Evolutionary conservation across 2,888 invertebrate genomes (phyloP).

Genomic region (Pasiphila rectangulata): DNA sequence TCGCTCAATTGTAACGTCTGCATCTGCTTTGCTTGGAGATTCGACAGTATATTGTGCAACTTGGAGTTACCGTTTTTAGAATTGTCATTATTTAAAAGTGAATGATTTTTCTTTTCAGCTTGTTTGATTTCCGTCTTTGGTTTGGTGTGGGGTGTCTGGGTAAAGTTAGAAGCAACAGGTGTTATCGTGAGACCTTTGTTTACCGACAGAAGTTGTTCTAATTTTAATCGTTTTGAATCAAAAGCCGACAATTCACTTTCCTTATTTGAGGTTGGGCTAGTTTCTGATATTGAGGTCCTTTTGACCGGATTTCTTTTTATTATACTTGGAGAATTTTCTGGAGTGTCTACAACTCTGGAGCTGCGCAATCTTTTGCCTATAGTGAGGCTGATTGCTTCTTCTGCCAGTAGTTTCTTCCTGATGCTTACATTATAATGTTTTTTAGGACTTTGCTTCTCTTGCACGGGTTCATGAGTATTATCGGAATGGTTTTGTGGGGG

Average conservation of each 20-base stretch:
- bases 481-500: slow-evolving; percentile 46
- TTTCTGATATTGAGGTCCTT: slow-evolving; percentile 51
- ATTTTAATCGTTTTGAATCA: slow-evolving; percentile 68
- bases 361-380: slow-evolving; percentile 70
- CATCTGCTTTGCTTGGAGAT: slow-evolving; percentile 69
- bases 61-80: slow-evolving; percentile 79
- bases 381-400: slow-evolving; percentile 48
- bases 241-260: slow-evolving; percentile 59
- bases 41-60: slow-evolving; percentile 71
- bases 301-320: slow-evolving; percentile 53
- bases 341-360: slow-evolving; percentile 64
- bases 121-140: slow-evolving; percentile 51
- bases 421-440: slow-evolving; percentile 52
- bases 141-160: slow-evolving; percentile 52
- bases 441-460: slow-evolving; percentile 55
- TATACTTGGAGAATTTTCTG: slow-evolving; percentile 52
- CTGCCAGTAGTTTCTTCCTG: slow-evolving; percentile 53
- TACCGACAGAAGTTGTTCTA: slow-evolving; percentile 64
- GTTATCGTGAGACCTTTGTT: slow-evolving; percentile 66
- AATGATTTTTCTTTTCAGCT: slow-evolving; percentile 55
- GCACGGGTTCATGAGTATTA: slow-evolving; percentile 52
- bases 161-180: slow-evolving; percentile 51
- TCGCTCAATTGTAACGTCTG: slow-evolving; percentile 59
- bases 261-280: slow-evolving; percentile 51
- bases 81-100: slow-evolving; percentile 68